A percentile compares a stretch with the other conserved stretches of the same genome.
Conservation (phyloP, 2,888 invertebrate genomes). For the Fragum sueziense region DNA sequence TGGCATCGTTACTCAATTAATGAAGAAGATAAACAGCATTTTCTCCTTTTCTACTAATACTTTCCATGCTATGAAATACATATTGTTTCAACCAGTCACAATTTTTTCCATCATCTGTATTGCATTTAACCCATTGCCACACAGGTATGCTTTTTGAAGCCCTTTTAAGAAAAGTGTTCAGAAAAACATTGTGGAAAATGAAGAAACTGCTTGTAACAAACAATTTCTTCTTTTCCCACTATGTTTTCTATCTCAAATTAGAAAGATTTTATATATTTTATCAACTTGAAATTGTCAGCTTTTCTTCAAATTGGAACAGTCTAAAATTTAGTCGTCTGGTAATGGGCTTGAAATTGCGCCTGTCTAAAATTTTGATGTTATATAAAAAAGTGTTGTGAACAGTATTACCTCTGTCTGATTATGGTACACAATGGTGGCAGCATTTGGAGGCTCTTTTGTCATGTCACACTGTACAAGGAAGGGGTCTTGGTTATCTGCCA, state of each 20-base stretch:
- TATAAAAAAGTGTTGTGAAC: no score
- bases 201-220: not conserved
- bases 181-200: no score
- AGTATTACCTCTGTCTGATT: conserved; percentile 23
- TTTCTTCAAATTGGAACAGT: not conserved
- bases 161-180: no score
- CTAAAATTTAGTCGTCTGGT: not conserved
- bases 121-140: no score
- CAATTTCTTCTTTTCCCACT: not conserved
- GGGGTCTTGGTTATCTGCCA: conserved; percentile 54
- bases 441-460: conserved; percentile 62
- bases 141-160: not conserved
- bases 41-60: no score
- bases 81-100: no score
- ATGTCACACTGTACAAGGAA: conserved; percentile 71
- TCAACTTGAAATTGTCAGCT: no score
- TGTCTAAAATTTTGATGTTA: no score
- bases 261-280: not conserved
- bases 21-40: no score
- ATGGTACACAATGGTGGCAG: conserved; percentile 66
- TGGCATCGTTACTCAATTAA: not conserved
- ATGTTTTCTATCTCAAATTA: not conserved
- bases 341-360: no score
- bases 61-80: no score
- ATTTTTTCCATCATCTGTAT: no score